A percentile compares a stretch with the other conserved stretches of the same genome.
These are phyloP conservation scores for Papilio xuthus DNA, from an alignment of 1,140 invertebrate species.

Conservation along the genomic window DNA sequence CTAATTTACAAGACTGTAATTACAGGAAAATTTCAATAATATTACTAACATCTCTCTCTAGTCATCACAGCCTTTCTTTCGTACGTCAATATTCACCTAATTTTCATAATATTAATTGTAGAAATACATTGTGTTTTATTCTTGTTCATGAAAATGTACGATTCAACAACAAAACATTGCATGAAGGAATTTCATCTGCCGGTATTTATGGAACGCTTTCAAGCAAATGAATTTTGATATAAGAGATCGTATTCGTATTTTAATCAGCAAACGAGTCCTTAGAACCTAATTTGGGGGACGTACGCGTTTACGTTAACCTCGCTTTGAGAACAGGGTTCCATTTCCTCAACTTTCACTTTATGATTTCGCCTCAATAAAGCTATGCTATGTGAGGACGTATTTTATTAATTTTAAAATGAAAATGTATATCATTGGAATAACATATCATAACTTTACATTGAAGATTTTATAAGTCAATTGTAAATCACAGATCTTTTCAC, in stretches of 20 bases:
- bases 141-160: background rate
- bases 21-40: background rate
- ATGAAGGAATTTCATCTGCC: constrained; percentile 10
- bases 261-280: constrained; percentile 59
- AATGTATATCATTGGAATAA: too few relatives aligned
- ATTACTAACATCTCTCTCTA: too few relatives aligned
- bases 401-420: background rate
- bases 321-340: constrained; percentile 40
- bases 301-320: constrained; percentile 44
- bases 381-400: background rate
- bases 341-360: constrained; percentile 15
- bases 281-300: constrained; percentile 49
- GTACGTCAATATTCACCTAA: too few relatives aligned
- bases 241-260: constrained; percentile 58
- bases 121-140: too few relatives aligned
- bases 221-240: constrained; percentile 53
- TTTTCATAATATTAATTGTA: too few relatives aligned
- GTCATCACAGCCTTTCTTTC: too few relatives aligned
- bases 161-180: constrained; percentile 41
- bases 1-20: background rate
- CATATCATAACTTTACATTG: too few relatives aligned
- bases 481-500: too few relatives aligned
- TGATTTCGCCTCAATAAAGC: background rate
- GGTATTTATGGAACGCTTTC: background rate
- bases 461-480: too few relatives aligned